phyloP scores from a whole-genome alignment of 2,888 invertebrate species.

The Caradrina kadenii region DNA sequence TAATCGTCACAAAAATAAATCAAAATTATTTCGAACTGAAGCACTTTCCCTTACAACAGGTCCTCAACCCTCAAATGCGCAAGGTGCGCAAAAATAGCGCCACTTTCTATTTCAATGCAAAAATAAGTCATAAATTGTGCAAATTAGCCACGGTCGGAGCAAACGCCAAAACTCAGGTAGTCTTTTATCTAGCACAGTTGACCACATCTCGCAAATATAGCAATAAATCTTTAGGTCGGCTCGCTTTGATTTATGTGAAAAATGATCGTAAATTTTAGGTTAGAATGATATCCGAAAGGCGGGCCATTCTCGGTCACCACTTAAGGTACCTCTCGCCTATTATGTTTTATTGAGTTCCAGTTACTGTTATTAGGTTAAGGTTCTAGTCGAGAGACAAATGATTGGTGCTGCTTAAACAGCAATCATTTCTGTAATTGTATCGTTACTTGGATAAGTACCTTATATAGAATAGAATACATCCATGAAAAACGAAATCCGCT shows the following conservation, averaged over 20 bases:
- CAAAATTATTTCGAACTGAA: slow-evolving; percentile 10
- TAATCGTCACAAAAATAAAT: slow-evolving; percentile 7
- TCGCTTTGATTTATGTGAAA: slow-evolving; percentile 90
- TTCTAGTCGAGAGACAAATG: slow-evolving; percentile 26
- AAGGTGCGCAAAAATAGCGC: slow-evolving; percentile 62
- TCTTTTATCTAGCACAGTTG: slow-evolving; percentile 77
- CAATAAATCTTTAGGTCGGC: slow-evolving; percentile 87
- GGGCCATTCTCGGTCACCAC: slow-evolving; percentile 71
- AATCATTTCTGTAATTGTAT: slow-evolving; percentile 24
- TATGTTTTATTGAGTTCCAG: slow-evolving; percentile 67
- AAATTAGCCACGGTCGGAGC: slow-evolving; percentile 71
- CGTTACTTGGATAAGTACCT: background rate
- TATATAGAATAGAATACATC: background rate
- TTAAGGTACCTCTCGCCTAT: slow-evolving; percentile 77
- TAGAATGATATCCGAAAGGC: slow-evolving; percentile 79
- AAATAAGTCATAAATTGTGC: slow-evolving; percentile 79
- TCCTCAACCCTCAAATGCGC: slow-evolving; percentile 44
- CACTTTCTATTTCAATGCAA: slow-evolving; percentile 80
- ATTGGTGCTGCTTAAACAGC: slow-evolving; percentile 6
- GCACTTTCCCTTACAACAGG: slow-evolving; percentile 18
- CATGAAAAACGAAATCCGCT: background rate
- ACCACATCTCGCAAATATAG: slow-evolving; percentile 79
- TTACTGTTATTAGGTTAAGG: slow-evolving; percentile 48
- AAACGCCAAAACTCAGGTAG: slow-evolving; percentile 77
- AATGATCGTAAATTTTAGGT: slow-evolving; percentile 90